Evolutionary conservation across 2,113 vertebrate species (phyloP).

Genomic region (Galemys pyrenaicus): DNA sequence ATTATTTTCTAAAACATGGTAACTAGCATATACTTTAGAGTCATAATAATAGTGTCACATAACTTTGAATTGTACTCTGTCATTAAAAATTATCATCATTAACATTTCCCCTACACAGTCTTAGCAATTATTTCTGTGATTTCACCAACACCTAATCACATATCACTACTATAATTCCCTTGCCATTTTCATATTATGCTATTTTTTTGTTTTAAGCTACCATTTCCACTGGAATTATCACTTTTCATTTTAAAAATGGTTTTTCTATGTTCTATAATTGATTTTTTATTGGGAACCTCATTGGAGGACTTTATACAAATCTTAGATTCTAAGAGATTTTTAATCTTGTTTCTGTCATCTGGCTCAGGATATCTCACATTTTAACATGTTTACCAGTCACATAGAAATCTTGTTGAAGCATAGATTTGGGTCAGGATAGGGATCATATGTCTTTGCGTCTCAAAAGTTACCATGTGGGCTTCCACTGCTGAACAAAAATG

Average conservation of each 20-base stretch:
- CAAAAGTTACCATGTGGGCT: background rate
- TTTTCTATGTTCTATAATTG: background rate
- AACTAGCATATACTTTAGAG: background rate
- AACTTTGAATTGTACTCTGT: background rate
- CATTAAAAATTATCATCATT: constrained; percentile 9
- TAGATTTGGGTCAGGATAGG: background rate
- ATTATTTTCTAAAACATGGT: constrained; percentile 9
- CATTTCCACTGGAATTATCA: background rate
- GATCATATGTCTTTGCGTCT: background rate
- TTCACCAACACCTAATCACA: background rate
- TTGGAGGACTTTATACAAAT: background rate
- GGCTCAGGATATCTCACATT: background rate
- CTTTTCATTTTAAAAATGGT: background rate
- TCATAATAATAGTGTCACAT: background rate
- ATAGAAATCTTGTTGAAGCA: background rate
- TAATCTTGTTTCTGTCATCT: background rate
- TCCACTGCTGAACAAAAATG: background rate
- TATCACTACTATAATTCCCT: background rate
- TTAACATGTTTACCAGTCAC: background rate
- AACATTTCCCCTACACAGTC: background rate
- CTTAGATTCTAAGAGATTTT: background rate
- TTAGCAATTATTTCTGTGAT: constrained; percentile 28
- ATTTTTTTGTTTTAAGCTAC: background rate
- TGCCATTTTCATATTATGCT: background rate
- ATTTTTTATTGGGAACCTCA: background rate